Evolutionary conservation across 2,113 vertebrate species (phyloP).

Genomic region (Cathartes aura): DNA sequence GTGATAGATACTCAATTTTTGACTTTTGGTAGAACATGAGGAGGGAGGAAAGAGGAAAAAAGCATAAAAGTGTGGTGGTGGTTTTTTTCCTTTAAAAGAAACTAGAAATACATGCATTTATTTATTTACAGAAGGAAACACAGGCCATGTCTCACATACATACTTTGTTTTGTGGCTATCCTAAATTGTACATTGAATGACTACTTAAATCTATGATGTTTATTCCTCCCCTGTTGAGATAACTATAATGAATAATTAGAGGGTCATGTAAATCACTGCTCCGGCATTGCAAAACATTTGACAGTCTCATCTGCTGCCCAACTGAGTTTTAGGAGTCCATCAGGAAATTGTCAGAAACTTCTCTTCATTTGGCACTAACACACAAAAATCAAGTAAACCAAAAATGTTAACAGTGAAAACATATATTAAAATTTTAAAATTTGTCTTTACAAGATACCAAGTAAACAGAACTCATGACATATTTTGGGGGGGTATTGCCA

Average conservation of each 20-base stretch:
- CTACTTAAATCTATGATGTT: background rate
- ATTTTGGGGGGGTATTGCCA: background rate
- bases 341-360: background rate
- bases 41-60: background rate
- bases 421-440: background rate
- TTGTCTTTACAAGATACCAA: background rate
- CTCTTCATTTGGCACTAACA: background rate
- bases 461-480: background rate
- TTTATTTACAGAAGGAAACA: background rate
- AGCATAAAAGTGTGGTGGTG: background rate
- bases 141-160: background rate
- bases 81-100: background rate
- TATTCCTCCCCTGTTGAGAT: background rate
- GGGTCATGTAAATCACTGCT: background rate
- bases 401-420: background rate
- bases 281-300: background rate
- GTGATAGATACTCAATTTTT: background rate
- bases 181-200: background rate
- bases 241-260: background rate
- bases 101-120: background rate
- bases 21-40: background rate
- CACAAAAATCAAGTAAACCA: background rate
- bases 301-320: background rate
- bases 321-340: background rate
- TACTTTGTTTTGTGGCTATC: background rate